Base-by-base conservation (phyloP, 1,140 invertebrate species). In the Dreissena polymorpha region DNA sequence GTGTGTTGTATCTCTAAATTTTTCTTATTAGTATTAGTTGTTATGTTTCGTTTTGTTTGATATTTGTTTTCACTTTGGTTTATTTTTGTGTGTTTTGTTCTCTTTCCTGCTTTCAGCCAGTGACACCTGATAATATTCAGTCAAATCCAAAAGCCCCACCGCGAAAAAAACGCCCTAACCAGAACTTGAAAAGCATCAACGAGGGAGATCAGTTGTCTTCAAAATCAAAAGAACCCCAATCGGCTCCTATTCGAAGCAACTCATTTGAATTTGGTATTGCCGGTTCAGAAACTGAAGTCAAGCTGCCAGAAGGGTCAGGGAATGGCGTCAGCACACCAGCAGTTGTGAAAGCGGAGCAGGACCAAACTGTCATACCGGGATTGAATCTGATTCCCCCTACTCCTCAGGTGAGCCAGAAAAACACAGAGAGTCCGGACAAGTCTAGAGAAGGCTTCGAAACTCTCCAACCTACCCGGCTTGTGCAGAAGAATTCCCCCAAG, bases 71-170 rank as follows among this genome's bases (percentile, higher is more conserved):
- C 78, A 29, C 77, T 72, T 78, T 78, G 18, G 51, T n/a, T 71
- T 72, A 23, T 65, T 78, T 78, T 79, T 84, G 27, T 84, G 27
- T 51, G 72, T 78, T 74, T 84, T 49, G n/a, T 78, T 78, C 53
- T 72, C 39, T 85, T 60, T 73, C 29, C 55, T 85, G 75, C 85
- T 88, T 85, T 79, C 79, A 84, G 81, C 80, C 82, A 23, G 39
- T 82, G 53, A 82, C 60, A 57, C 75, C 78, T 79, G 83, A 85
- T 79, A 85, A 63, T 75, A 64, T 76, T 39, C 39, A 39, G 39
- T 39, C 39, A 80, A 69, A 68, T 68, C 81, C 73, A 51, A 69
- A 65, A 78, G 83, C 75, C 53, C 87, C 75, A 53, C 82, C 77
- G 49, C 77, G 63, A 49, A 78, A 65, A 23, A 78, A 74, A 39